These are phyloP conservation scores for Eufriesea mexicana DNA, from an alignment of 1,140 invertebrate genomes.

Conservation along the genomic window DNA sequence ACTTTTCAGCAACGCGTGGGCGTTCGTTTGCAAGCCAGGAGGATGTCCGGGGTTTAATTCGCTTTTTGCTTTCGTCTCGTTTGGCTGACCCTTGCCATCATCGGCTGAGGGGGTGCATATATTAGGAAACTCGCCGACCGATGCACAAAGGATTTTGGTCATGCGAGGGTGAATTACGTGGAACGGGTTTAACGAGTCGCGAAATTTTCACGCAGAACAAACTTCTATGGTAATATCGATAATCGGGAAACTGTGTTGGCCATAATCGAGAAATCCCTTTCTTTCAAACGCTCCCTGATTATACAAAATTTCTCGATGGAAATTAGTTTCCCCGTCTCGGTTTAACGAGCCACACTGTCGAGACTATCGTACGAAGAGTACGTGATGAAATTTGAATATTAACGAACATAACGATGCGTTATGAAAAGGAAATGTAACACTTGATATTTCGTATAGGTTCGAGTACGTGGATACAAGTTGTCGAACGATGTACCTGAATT, in stretches of 20 bases:
- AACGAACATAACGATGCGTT: not conserved
- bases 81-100: not conserved
- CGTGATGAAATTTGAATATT: not conserved
- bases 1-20: slow-evolving; percentile 39
- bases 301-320: not conserved
- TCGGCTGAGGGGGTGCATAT: slow-evolving; percentile 18
- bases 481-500: not conserved
- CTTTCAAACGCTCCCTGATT: too few species aligned
- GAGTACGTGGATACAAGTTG: not conserved
- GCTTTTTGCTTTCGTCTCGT: slow-evolving; percentile 8
- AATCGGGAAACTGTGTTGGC: too few species aligned
- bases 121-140: not conserved
- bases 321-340: not conserved
- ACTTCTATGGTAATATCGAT: too few species aligned
- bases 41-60: slow-evolving; percentile 16
- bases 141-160: not conserved
- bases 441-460: not conserved
- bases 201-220: too few species aligned
- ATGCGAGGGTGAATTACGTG: not conserved
- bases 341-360: not conserved
- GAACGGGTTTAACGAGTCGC: not conserved
- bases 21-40: not conserved
- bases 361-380: too few species aligned
- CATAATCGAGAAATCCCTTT: too few species aligned
- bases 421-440: too few species aligned